These are phyloP conservation scores for Brachyalestes nurse DNA, from an alignment of 2,797 vertebrate genomes.

Conservation along the genomic window DNA sequence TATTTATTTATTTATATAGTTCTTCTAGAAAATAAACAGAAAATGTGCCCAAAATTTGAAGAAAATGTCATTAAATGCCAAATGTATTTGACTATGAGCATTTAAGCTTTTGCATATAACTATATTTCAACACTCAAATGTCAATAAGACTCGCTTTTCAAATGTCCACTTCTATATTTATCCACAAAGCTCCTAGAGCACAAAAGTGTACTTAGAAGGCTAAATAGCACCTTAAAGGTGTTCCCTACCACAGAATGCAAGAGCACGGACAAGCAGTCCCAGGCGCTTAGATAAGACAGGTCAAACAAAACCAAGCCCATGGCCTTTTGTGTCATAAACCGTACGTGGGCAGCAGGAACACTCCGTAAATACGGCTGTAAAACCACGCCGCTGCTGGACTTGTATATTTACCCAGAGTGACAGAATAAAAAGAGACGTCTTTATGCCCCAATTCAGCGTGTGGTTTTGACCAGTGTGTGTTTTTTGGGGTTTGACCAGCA, in stretches of 20 bases:
- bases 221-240: neutral
- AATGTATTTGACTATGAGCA: no score
- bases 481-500: no score
- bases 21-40: no score
- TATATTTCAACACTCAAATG: neutral
- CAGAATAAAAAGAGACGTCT: neutral
- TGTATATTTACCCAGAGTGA: neutral
- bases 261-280: neutral
- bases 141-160: neutral
- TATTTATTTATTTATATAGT: no score
- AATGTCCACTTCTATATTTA: no score
- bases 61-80: no score
- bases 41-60: no score
- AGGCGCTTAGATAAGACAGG: neutral
- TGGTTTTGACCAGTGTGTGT: neutral
- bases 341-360: neutral
- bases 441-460: neutral
- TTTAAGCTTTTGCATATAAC: no score
- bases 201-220: no score
- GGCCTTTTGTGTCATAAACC: neutral
- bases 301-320: neutral
- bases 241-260: neutral
- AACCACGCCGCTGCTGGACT: neutral
- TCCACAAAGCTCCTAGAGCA: no score
- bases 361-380: neutral